Evolutionary conservation across 1,140 invertebrate species (phyloP), one percentile per base, ranked within the genome.

Genomic region (Eurosta solidaginis): DNA sequence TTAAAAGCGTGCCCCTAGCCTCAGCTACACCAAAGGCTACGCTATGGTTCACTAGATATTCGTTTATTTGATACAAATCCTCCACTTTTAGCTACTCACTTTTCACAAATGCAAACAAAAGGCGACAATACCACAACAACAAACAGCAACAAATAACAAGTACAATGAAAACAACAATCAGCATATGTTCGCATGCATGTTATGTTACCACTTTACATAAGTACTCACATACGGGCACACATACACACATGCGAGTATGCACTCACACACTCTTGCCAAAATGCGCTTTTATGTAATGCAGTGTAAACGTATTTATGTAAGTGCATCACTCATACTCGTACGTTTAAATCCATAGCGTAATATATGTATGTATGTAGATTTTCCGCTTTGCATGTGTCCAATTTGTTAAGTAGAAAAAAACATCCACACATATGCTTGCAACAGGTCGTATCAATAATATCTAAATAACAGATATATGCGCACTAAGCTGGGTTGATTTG

Each of bases 151-250:
- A n/a, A n/a, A n/a, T n/a, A n/a, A n/a, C n/a, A n/a, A n/a, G n/a
- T n/a, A n/a, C n/a, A n/a, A n/a, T n/a, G n/a, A n/a, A n/a, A n/a
- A n/a, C 36, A 40, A 33, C 45, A 17, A 47, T 14, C 45, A 47
- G 6, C 59, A 40, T 40, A 68, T 68, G 59, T 68, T 68, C 59
- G 33, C 59, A 42, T 27, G 27, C 29, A 68, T 68, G 59, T 68
- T 40, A 68, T 40, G n/a, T n/a, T 27, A 36, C 59, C 59, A 68
- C 59, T 68, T 68, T 68, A 68, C 59, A 68, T 68, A 68, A 42
- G 33, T n/a, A n/a, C 59, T n/a, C n/a, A n/a, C 17, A 29, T 36
- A 36, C 1, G 36, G 7, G 17, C 47, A 49, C 3, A 17, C 9
- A 49, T 49, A 17, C 17, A 14, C 3, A 49, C 9, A 33, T 4